Evolutionary conservation across 2,888 invertebrate species (phyloP), one percentile per base, ranked within the genome.

Genomic region (Eupithecia centaureata): DNA sequence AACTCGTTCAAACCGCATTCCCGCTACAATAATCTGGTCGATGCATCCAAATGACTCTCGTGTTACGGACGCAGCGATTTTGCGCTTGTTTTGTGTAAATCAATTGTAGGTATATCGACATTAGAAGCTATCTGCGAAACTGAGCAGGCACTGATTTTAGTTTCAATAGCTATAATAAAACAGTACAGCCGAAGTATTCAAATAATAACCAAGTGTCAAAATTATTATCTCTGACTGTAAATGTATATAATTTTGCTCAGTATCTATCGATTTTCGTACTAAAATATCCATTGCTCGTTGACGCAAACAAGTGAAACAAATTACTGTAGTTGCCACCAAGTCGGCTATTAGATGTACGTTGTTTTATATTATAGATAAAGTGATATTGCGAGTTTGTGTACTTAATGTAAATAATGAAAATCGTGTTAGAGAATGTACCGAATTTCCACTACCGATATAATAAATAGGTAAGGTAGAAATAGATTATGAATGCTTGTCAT

Each of bases 21-120:
- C 79, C 84, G 84, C 79, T 84, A 86, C 85, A 82, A 86, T 85
- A 85, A 90, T 91, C 92, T 92, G 91, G 92, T 92, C 92, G 88
- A 88, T 84, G 80, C 84, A 90, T 91, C 91, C 92, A 90, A 92
- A 91, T 91, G 91, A 90, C 90, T 86, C 63, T 83, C 87, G 83
- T 82, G 79, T 79, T 80, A 77, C 78, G 76, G 81, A 85, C 77
- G 76, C 78, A 78, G 77, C 77, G 73, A 80, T 76, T 79, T 78
- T 79, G 79, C 83, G 80, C 82, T 81, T 77, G 74, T 76, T 73
- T 78, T 57, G 68, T 73, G 69, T 73, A 63, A 56, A 73, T 72
- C 67, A 65, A 67, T 72, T 58, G 63, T 68, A 42, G 42, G 42
- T 18, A 70, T 63, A 59, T 67, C 38, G 51, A 27, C 33, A 66